Evolutionary conservation across 30 jellyfish, hydroid and myxozoan genomes (phyloP).

Genomic region (Pelagia noctiluca): DNA sequence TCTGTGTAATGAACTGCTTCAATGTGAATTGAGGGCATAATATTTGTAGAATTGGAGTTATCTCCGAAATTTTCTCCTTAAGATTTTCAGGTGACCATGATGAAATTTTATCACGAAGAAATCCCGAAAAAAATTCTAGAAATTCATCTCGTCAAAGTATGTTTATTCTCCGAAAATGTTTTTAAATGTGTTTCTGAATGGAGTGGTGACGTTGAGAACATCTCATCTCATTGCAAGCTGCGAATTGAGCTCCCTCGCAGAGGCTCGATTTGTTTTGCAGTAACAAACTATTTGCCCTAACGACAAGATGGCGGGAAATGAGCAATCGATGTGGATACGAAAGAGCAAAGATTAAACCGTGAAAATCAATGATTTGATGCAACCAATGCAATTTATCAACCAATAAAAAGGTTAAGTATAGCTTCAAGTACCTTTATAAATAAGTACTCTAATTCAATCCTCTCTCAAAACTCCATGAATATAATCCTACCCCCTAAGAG

Average conservation of each 20-base stretch:
- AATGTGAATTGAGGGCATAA: too few relatives aligned
- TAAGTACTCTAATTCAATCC: neutral
- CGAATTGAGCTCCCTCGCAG: neutral
- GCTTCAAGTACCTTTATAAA: neutral
- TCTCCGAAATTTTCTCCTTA: too few relatives aligned
- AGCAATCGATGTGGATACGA: constrained; percentile 35
- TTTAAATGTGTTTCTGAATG: too few relatives aligned
- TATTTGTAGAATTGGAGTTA: too few relatives aligned
- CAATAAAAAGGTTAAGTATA: neutral
- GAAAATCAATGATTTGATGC: neutral
- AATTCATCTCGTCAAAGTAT: neutral
- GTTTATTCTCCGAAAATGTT: too few relatives aligned
- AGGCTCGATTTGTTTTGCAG: constrained; percentile 17
- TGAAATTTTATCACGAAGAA: too few relatives aligned
- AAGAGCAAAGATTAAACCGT: constrained; percentile 15
- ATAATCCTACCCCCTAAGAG: neutral
- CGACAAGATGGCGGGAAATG: constrained; percentile 82
- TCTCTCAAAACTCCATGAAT: neutral
- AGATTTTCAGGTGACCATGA: too few relatives aligned
- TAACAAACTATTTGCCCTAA: constrained; percentile 37
- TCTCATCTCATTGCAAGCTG: neutral
- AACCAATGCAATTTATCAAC: neutral
- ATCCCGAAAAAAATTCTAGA: neutral
- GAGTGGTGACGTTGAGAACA: neutral
- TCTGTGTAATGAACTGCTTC: too few relatives aligned